These are phyloP conservation scores for Microctenopoma steveboyesi DNA, from an alignment of 2,797 vertebrate genomes.

Conservation along the genomic window DNA sequence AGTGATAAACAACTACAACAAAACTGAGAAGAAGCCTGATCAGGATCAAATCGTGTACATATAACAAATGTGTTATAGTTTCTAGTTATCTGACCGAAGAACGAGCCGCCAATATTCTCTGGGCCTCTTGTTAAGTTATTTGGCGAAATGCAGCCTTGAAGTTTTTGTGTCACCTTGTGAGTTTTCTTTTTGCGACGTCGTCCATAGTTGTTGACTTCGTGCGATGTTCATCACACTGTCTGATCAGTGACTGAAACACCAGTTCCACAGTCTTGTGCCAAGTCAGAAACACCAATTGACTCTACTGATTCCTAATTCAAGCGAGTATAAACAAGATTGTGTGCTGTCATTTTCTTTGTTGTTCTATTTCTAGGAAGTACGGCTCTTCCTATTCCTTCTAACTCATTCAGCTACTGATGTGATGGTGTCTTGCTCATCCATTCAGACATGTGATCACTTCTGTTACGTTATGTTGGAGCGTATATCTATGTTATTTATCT, in stretches of 20 bases:
- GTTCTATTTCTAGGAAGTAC: not conserved
- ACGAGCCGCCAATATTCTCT: not conserved
- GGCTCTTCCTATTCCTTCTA: not conserved
- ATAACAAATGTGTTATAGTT: not conserved
- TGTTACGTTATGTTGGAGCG: too few relatives aligned
- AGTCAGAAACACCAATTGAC: too few relatives aligned
- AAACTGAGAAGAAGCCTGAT: not conserved
- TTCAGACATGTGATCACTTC: too few relatives aligned
- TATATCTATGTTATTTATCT: too few relatives aligned
- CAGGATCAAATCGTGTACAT: not conserved
- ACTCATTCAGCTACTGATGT: not conserved
- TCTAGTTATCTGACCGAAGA: not conserved
- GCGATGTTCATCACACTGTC: not conserved
- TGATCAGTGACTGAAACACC: not conserved
- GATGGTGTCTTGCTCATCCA: not conserved
- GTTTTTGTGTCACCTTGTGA: not conserved
- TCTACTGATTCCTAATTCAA: too few relatives aligned
- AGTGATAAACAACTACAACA: constrained; percentile 32
- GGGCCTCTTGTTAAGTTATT: not conserved
- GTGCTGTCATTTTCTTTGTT: too few relatives aligned
- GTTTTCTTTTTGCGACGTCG: not conserved
- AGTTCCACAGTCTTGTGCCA: not conserved
- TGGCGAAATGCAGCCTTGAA: not conserved
- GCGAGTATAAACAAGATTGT: not conserved
- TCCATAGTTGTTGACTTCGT: not conserved